These are phyloP conservation scores for Rhinichthys osculus DNA, from an alignment of 2,797 vertebrate genomes.

Conservation along the genomic window DNA sequence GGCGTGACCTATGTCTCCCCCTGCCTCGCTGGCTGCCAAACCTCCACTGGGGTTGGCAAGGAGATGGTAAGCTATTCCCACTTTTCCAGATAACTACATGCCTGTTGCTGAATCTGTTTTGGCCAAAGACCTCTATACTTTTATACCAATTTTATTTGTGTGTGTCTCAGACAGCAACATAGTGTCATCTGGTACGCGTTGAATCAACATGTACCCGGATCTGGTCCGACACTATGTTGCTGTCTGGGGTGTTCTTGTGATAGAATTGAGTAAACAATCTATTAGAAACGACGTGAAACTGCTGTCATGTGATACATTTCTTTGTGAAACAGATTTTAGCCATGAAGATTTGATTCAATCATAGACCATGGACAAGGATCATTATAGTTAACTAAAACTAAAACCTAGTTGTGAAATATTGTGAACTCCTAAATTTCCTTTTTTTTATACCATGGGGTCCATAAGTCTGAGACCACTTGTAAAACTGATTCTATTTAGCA, in stretches of 20 bases:
- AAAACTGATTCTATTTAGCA: background rate
- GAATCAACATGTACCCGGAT: no score
- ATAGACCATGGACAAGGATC: background rate
- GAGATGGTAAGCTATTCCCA: constrained; percentile 77
- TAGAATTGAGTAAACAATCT: background rate
- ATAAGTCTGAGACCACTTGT: background rate
- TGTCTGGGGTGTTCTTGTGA: no score
- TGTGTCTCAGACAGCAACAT: no score
- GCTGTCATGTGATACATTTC: background rate
- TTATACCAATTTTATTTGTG: background rate
- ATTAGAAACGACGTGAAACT: background rate
- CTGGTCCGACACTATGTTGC: no score
- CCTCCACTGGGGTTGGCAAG: constrained; percentile 77
- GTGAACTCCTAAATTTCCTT: background rate
- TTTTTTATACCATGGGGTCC: background rate
- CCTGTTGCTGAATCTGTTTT: background rate
- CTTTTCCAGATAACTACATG: background rate
- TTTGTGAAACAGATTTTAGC: background rate
- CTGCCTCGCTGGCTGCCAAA: constrained; percentile 90
- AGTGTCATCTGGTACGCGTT: no score
- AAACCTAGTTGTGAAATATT: background rate
- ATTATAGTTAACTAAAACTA: background rate
- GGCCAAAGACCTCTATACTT: background rate
- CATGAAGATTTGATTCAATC: background rate
- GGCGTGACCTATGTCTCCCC: constrained; percentile 90